Conservation (phyloP, 2,113 vertebrate species). For the Scartelaos histophorus region DNA sequence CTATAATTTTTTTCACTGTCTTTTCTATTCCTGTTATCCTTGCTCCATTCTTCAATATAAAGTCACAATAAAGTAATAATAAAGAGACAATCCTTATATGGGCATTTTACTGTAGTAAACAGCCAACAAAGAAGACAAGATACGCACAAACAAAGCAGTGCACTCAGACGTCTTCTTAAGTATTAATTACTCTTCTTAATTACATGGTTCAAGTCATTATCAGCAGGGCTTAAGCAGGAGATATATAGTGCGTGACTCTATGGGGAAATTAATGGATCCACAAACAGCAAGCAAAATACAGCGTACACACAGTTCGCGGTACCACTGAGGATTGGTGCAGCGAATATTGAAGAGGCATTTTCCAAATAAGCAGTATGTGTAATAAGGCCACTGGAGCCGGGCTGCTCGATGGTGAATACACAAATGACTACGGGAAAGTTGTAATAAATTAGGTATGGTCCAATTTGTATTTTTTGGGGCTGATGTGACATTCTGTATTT, state of each 20-base stretch:
- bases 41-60: background rate
- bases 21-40: background rate
- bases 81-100: slow-evolving; percentile 43
- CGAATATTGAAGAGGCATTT: background rate
- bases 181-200: slow-evolving; percentile 12
- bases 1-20: too few species aligned
- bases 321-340: background rate
- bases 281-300: background rate
- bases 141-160: background rate
- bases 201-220: slow-evolving; percentile 5
- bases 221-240: slow-evolving; percentile 10
- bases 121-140: slow-evolving; percentile 23
- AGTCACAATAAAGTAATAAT: background rate
- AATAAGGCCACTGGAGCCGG: background rate
- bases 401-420: background rate
- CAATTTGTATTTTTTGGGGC: too few species aligned
- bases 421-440: background rate
- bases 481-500: too few species aligned
- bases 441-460: background rate
- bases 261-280: slow-evolving; percentile 1
- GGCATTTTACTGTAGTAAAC: slow-evolving; percentile 47
- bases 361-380: background rate
- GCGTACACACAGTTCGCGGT: background rate
- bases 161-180: background rate
- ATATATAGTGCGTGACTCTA: background rate